Evolutionary conservation across 2,113 vertebrate genomes (phyloP), one percentile per base, ranked within the genome.

Genomic region (Labeo catla): DNA sequence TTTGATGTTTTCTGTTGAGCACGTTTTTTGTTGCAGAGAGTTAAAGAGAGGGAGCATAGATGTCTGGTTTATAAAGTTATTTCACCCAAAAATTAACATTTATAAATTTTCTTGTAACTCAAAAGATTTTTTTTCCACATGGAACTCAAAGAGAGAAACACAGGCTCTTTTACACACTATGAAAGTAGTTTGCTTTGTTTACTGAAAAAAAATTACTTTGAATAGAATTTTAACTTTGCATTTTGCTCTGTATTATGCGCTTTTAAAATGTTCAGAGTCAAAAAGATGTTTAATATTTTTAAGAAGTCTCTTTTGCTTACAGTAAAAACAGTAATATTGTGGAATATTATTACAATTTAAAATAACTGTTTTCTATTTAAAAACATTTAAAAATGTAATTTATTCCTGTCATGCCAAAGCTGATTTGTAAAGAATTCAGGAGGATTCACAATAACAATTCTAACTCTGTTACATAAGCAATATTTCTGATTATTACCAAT

Each of bases 1-100:
- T 47, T 83, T 81, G 61, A 81, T 66, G 76, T 8, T 50, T 76
- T 23, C n/a, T 74, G 21, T 28, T 74, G 23, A 76, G 76, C 47
- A 77, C 13, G 19, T 47, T 68, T 2, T 47, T 49, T 68, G 2
- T 13, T 82, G 63, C 34, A 28, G 5, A 47, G 39, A 81, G 13
- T 49, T 21, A 34, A 81, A 81, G 79, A 81, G 43, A 65, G 78
- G 1, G 54, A 61, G 10, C 77, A 3, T 12, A 15, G 11, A 21
- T 6, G 0, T 57, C 4, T 45, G 34, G 21, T 36, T 80, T 63
- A 9, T 28, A 49, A 49, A 50, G n/a, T 34, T 19, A 23, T 3
- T 49, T 81, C 61, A 81, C 4, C 79, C 61, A 34, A 66, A 45
- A 63, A 80, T 63, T 3, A 80, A 59, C 36, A 39, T 21, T n/a